Evolutionary conservation across 2,113 vertebrate genomes (phyloP).

Genomic region (Lophochroa leadbeateri): DNA sequence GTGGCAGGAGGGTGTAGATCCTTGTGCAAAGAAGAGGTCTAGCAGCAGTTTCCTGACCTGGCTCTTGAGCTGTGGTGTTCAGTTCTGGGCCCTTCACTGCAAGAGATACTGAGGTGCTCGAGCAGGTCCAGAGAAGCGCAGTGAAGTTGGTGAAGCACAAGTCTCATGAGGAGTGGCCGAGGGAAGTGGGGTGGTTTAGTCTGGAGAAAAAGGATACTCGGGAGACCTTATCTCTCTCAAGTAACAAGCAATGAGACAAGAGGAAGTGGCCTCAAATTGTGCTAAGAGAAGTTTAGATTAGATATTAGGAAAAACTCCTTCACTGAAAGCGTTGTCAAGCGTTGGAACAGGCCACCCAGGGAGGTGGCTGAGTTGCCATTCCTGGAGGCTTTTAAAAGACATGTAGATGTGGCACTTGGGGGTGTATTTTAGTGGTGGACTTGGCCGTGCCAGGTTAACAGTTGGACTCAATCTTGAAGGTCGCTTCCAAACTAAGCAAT

Average conservation of each 20-base stretch:
- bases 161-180: background rate
- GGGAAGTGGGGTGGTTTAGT: background rate
- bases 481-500: background rate
- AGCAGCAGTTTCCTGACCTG: no score
- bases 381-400: background rate
- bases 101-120: background rate
- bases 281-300: background rate
- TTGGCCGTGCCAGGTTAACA: background rate
- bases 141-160: background rate
- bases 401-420: background rate
- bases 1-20: no score
- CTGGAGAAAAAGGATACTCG: background rate
- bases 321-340: background rate
- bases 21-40: no score
- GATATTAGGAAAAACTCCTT: background rate
- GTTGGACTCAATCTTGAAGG: background rate
- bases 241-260: background rate
- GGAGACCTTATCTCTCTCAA: background rate
- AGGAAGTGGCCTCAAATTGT: background rate
- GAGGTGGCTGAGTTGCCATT: background rate
- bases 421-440: background rate
- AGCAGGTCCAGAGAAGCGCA: background rate
- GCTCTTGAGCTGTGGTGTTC: no score
- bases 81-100: background rate
- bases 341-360: background rate